Conservation (phyloP, 2,797 vertebrate genomes). For the Xyrichtys novacula region DNA sequence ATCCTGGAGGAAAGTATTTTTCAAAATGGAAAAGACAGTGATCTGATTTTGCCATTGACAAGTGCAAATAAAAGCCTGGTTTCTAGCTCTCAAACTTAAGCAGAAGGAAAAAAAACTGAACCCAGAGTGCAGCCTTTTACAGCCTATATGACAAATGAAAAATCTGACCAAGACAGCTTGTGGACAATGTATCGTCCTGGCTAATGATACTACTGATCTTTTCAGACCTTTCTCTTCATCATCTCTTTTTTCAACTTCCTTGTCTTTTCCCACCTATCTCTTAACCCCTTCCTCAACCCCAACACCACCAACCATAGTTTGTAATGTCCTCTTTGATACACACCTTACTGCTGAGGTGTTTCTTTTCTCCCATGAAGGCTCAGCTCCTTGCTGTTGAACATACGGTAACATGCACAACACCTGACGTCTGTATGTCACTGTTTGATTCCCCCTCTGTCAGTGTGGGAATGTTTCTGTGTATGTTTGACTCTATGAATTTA, state of each 20-base stretch:
- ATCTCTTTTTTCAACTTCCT: not conserved
- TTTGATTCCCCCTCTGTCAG: not conserved
- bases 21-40: too few relatives aligned
- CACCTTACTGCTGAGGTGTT: conserved; percentile 1
- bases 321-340: conserved; percentile 4
- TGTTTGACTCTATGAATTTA: conserved; percentile 5
- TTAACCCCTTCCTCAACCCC: not conserved
- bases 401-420: not conserved
- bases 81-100: too few relatives aligned
- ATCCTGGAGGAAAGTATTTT: too few relatives aligned
- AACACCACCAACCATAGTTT: not conserved
- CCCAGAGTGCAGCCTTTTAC: too few relatives aligned
- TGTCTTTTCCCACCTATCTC: not conserved
- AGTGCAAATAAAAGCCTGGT: too few relatives aligned
- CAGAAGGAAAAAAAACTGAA: too few relatives aligned
- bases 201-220: conserved; percentile 2
- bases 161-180: not conserved
- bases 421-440: not conserved
- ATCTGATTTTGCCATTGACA: too few relatives aligned
- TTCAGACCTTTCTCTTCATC: not conserved
- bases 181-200: conserved; percentile 4
- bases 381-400: not conserved
- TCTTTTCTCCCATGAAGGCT: not conserved
- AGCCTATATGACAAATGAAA: not conserved
- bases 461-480: not conserved